Percentiles rank a stretch among this genome's conserved stretches.
These are phyloP conservation scores for Oreochromis spilurus DNA, from an alignment of 2,113 vertebrate species.

Conservation along the genomic window DNA sequence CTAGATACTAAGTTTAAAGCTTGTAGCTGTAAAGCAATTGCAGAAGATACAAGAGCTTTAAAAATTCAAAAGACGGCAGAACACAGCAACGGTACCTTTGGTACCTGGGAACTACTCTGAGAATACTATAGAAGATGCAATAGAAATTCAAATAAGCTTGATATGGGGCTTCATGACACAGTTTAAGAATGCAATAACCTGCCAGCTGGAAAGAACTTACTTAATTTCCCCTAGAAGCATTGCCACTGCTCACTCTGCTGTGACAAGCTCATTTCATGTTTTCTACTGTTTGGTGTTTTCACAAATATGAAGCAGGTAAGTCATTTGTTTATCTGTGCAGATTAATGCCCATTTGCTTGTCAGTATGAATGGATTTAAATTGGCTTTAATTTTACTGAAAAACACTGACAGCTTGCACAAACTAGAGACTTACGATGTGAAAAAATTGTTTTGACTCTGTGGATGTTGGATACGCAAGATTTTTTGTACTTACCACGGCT, in stretches of 20 bases:
- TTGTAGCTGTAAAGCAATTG: not conserved
- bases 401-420: not conserved
- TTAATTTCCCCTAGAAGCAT: not conserved
- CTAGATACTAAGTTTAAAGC: not conserved
- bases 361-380: not conserved
- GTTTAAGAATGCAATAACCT: not conserved
- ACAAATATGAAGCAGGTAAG: not conserved
- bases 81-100: not conserved
- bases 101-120: not conserved
- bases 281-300: not conserved
- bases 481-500: not conserved
- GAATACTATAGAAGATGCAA: not conserved
- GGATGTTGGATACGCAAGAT: not conserved
- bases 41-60: not conserved
- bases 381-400: not conserved
- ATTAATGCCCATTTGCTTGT: not conserved
- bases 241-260: not conserved
- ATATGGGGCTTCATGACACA: not conserved
- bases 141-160: constrained; percentile 24
- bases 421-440: not conserved
- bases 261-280: not conserved
- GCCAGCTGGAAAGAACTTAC: not conserved
- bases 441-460: not conserved
- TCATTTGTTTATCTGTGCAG: not conserved
- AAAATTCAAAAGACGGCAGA: not conserved